These are phyloP conservation scores for Anniella stebbinsi DNA, from an alignment of 2,797 vertebrate species.

Conservation along the genomic window DNA sequence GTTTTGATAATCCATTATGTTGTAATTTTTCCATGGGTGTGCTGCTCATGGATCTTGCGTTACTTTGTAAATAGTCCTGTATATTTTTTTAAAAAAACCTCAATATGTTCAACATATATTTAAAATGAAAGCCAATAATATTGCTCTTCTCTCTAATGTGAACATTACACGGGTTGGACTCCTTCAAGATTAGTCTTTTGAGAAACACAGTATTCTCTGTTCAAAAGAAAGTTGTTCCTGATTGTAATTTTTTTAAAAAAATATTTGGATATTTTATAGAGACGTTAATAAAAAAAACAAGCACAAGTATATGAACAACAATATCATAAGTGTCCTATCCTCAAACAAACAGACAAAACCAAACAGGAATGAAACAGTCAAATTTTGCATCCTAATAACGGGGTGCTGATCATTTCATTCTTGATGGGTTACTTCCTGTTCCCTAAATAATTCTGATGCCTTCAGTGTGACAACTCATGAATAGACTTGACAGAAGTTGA, in stretches of 20 bases:
- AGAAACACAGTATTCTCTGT: neutral
- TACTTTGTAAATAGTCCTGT: neutral
- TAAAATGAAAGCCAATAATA: neutral
- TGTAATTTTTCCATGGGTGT: neutral
- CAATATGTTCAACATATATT: neutral
- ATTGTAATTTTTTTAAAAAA: neutral
- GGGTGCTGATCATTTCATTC: constrained; percentile 8
- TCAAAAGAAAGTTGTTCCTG: constrained; percentile 4
- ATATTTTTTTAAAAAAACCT: neutral
- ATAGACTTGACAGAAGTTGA: constrained; percentile 26
- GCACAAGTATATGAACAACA: neutral
- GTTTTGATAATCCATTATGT: neutral
- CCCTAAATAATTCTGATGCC: constrained; percentile 34
- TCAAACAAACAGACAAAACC: neutral
- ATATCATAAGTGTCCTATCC: neutral
- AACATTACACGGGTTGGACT: neutral
- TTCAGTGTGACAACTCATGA: constrained; percentile 15
- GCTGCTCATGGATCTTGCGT: neutral
- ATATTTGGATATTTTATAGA: neutral
- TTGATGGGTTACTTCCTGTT: constrained; percentile 34
- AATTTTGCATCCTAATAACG: constrained; percentile 19
- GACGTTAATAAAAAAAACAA: neutral
- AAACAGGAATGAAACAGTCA: neutral
- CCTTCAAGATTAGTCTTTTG: neutral
- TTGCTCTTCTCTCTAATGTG: neutral